Base-by-base conservation (phyloP, 2,113 vertebrate species). In the Lagenorhynchus albirostris region DNA sequence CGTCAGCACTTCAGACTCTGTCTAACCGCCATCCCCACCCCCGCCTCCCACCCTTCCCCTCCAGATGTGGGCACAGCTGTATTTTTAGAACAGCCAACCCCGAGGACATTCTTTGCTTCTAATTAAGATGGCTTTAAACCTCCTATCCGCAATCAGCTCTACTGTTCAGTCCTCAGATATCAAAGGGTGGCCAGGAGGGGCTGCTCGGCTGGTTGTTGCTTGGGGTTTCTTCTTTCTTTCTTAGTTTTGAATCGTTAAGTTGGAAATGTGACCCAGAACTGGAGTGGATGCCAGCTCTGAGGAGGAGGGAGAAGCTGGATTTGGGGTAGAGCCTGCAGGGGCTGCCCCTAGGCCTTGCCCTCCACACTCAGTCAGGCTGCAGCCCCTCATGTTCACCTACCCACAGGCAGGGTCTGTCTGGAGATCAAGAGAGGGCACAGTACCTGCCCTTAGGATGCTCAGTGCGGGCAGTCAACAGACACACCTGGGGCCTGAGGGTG, bases 81-180 rank as follows among this genome's bases (percentile, higher is more conserved):
- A 96, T 93, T 96, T 97, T 97, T 95, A 93, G 93, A 93, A 81
- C 70, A 79, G 77, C 55, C 70, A 41, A 86, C 82, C 86, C 7
- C 82, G 2, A 44, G 62, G 67, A 95, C 93, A 96, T 96, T 97
- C 97, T 93, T 97, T 96, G 80, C 94, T 96, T 83, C 95, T 96
- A 90, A 93, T 93, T 91, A 97, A 67, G 60, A 90, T 20, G 84
- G 82, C 33, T 97, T 96, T 63, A 77, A 95, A 90, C 85, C 93
- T 92, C 68, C 29, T 25, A 8, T 82, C 79, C 0, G 17, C 77
- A 84, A 50, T 90, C 58, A 68, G 74, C 89, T 60, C 65, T n/a
- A n/a, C 26, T 68, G 36, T 74, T 70, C 89, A 50, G 70, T 94
- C 96, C 73, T 93, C 96, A n/a, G n/a, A 97, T 94, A 97, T 91